Percentiles rank a stretch among this genome's conserved stretches.
Evolutionary conservation across 2,113 vertebrate species (phyloP).

Genomic region (Daphoenositta chrysoptera): DNA sequence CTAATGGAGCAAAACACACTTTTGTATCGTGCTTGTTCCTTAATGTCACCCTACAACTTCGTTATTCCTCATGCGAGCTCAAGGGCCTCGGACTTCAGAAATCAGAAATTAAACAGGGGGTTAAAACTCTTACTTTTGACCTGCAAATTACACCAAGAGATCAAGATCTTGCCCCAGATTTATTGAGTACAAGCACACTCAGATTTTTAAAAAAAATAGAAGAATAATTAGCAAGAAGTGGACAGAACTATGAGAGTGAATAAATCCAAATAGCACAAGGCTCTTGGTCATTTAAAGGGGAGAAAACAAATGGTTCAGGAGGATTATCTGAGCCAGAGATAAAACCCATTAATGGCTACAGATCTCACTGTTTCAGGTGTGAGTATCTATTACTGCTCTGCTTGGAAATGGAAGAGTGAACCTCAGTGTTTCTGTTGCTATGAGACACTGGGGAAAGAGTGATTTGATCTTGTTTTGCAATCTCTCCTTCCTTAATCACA

Average conservation of each 20-base stretch:
- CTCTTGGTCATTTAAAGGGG: neutral
- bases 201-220: neutral
- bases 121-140: neutral
- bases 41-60: conserved; percentile 59
- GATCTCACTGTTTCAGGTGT: neutral
- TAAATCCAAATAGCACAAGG: neutral
- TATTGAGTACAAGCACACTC: neutral
- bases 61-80: conserved; percentile 40
- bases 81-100: neutral
- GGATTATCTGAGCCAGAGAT: neutral
- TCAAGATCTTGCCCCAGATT: neutral
- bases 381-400: neutral
- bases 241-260: neutral
- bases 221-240: neutral
- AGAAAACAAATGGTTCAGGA: neutral
- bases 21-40: conserved; percentile 57
- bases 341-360: neutral
- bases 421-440: neutral
- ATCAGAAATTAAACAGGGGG: neutral
- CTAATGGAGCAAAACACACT: conserved; percentile 69
- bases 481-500: neutral
- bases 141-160: neutral
- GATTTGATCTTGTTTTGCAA: neutral
- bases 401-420: neutral
- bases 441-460: neutral